Evolutionary conservation across 2,113 vertebrate species (phyloP).

Genomic region (Myodes glareolus): DNA sequence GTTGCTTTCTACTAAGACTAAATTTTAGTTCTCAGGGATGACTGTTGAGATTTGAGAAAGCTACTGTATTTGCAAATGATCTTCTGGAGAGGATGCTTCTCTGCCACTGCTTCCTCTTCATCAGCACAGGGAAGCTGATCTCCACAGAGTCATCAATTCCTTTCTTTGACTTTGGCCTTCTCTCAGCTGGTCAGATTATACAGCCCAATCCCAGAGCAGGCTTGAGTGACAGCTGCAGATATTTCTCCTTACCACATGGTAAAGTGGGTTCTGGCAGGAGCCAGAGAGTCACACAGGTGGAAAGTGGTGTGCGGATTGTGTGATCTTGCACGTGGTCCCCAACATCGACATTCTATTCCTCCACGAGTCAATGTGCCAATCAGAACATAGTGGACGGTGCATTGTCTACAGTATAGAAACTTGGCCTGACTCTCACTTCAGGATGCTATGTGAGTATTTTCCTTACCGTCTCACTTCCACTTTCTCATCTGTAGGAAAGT

Average conservation of each 20-base stretch:
- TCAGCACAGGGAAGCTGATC: background rate
- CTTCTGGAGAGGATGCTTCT: background rate
- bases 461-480: too few relatives aligned
- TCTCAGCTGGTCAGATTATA: background rate
- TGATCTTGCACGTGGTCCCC: background rate
- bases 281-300: background rate
- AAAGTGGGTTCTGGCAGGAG: background rate
- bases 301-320: background rate
- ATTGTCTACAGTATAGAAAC: too few relatives aligned
- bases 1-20: background rate
- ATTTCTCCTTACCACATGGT: background rate
- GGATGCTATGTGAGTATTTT: background rate
- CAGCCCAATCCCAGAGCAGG: background rate
- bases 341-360: background rate
- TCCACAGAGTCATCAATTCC: background rate
- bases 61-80: background rate
- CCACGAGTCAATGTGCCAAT: background rate
- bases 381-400: background rate
- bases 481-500: background rate
- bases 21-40: background rate
- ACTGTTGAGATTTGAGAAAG: background rate
- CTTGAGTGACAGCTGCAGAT: background rate
- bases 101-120: background rate
- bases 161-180: fast-evolving
- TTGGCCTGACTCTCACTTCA: background rate